These are phyloP conservation scores for Diadema setosum DNA, from an alignment of 35 echinoderm and acorn worm species.

Conservation along the genomic window DNA sequence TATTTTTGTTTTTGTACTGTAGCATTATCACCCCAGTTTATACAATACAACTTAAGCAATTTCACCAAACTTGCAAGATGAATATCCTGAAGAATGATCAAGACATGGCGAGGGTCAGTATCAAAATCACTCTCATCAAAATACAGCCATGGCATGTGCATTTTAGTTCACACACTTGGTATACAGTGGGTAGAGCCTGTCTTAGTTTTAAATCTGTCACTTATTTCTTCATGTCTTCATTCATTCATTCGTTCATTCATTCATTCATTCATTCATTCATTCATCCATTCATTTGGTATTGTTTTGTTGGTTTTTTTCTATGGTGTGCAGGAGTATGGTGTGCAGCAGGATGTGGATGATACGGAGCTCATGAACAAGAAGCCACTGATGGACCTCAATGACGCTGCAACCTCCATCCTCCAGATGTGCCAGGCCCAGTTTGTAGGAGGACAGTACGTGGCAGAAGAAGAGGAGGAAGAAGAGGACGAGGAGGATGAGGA, in stretches of 20 bases:
- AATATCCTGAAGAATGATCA: too few species aligned
- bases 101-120: too few species aligned
- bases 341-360: conserved; percentile 15
- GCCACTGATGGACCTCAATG: conserved; percentile 44
- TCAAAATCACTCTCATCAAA: too few species aligned
- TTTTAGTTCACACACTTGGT: too few species aligned
- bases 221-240: too few species aligned
- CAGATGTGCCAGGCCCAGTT: conserved; percentile 22
- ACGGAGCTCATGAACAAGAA: conserved; percentile 39
- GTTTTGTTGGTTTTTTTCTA: not conserved
- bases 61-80: too few species aligned
- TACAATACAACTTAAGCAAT: too few species aligned
- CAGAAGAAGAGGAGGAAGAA: not conserved
- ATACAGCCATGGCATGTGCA: too few species aligned
- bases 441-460: not conserved
- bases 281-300: not conserved
- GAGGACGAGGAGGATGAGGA: not conserved
- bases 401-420: conserved; percentile 16
- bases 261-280: not conserved
- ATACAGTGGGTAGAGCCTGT: not conserved
- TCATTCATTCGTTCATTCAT: not conserved
- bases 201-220: not conserved
- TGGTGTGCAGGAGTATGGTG: not conserved
- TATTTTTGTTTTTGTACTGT: too few species aligned
- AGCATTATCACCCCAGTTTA: too few species aligned